Base-by-base conservation (phyloP, 2,113 vertebrate genomes). In the Zapus hudsonius region DNA sequence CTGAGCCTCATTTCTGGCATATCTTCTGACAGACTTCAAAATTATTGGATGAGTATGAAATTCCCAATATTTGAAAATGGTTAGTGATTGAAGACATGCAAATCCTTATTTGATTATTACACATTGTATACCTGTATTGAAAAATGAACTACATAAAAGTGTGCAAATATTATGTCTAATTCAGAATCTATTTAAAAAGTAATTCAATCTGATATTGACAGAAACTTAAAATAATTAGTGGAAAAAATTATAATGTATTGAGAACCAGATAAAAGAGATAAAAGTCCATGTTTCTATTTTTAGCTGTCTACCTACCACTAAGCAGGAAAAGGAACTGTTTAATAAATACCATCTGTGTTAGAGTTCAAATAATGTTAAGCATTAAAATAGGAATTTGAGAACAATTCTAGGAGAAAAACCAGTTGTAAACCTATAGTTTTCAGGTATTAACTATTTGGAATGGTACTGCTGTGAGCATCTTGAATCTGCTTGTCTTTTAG, bases 291-390 rank as follows among this genome's bases (percentile, higher is more conserved):
- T 59, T 16, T 27, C 22, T n/a, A 8, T 64, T 25, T 75, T 22
- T 92, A 64, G 25, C 19, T 74, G 27, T 42, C 11, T 72, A 20
- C 33, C 40, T 88, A 74, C n/a, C 19, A 52, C 25, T 67, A 69
- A 78, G 12, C 70, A 89, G 59, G 75, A 84, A 67, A 89, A 59
- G 3, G 12, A 27, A 64, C 72, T 85, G 33, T 76, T 92, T 93
- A 76, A 74, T 79, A 83, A 87, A 63, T 44, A 59, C 16, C 25
- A 44, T 86, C 44, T 73, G 36, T 83, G 57, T 31, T 67, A 61
- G 16, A 74, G 52, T 87, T 90, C 59, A 79, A 11, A 16, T 70
- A 87, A 69, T 64, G 78, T 6, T 73, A n/a, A 55, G 36, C 40
- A 66, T 40, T 82, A 84, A 79, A 84, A 19, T 42, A 38, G n/a